Percentiles rank a stretch among this genome's conserved stretches.
Conservation (phyloP, 1,140 invertebrate genomes). For the Ips nitidus region DNA sequence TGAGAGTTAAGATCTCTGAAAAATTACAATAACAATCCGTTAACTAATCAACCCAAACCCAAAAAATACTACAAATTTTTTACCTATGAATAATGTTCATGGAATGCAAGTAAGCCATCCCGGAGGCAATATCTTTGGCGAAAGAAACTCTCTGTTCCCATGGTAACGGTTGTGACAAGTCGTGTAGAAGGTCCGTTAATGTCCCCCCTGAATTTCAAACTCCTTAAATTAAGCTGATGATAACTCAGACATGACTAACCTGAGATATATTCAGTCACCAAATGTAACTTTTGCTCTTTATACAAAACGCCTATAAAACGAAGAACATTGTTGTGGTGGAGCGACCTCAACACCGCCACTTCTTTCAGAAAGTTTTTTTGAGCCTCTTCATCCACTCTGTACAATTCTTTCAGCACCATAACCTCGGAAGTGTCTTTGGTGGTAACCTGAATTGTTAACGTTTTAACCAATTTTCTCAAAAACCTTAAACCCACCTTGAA, state of each 20-base stretch:
- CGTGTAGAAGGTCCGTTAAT: slow-evolving; percentile 80
- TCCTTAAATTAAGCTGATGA: neutral
- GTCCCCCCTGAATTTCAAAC: slow-evolving; percentile 62
- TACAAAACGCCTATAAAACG: slow-evolving; percentile 92
- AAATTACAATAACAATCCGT: neutral
- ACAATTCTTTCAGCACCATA: slow-evolving; percentile 94
- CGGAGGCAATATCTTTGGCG: slow-evolving; percentile 88
- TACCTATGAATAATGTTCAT: slow-evolving; percentile 90
- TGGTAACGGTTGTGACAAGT: slow-evolving; percentile 66
- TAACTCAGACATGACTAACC: slow-evolving; percentile 45
- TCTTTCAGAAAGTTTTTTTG: slow-evolving; percentile 94
- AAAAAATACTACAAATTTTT: neutral
- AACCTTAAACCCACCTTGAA: slow-evolving; percentile 67
- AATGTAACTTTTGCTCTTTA: slow-evolving; percentile 86
- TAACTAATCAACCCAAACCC: neutral
- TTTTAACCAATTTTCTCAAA: neutral
- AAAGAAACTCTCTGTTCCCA: slow-evolving; percentile 84
- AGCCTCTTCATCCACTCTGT: slow-evolving; percentile 90
- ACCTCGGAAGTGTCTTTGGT: slow-evolving; percentile 87
- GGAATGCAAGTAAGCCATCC: slow-evolving; percentile 91
- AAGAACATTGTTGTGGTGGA: slow-evolving; percentile 88
- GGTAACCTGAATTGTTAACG: slow-evolving; percentile 54
- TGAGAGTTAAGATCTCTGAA: slow-evolving; percentile 86
- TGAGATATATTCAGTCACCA: slow-evolving; percentile 90
- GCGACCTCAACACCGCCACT: slow-evolving; percentile 83